These are phyloP conservation scores for Rutilus rutilus DNA, from an alignment of 2,113 vertebrate genomes.

Conservation along the genomic window DNA sequence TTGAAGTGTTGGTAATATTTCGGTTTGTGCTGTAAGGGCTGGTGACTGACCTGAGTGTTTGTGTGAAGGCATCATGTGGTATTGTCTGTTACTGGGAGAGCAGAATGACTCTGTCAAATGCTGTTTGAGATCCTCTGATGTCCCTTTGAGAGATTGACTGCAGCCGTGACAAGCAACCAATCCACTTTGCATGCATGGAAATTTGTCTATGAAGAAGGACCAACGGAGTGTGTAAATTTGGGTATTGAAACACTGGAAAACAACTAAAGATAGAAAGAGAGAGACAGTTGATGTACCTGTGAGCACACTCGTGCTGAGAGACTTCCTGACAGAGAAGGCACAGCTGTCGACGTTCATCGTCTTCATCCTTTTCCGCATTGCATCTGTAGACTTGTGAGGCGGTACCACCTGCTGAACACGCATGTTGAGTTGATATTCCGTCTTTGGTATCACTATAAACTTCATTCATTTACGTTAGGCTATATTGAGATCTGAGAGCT, in stretches of 20 bases:
- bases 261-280: not conserved
- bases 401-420: conserved; percentile 74
- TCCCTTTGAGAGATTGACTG: conserved; percentile 25
- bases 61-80: conserved; percentile 70
- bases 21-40: not conserved
- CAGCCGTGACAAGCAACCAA: not conserved
- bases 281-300: conserved; percentile 71
- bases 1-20: not conserved
- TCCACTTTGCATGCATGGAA: conserved; percentile 29
- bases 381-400: conserved; percentile 69
- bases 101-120: conserved; percentile 31
- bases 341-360: conserved; percentile 68
- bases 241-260: no score
- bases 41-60: conserved; percentile 81
- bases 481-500: conserved; percentile 56
- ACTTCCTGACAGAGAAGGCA: conserved; percentile 75
- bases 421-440: not conserved
- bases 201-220: conserved; percentile 5
- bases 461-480: not conserved
- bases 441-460: not conserved
- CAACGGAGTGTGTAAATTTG: not conserved
- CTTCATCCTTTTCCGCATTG: conserved; percentile 91
- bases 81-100: conserved; percentile 73
- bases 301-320: conserved; percentile 78
- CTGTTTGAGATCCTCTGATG: conserved; percentile 39